A percentile compares a stretch with the other conserved stretches of the same genome.
Conservation (phyloP, 1,140 invertebrate genomes). For the Drosophila nigromelanica region DNA sequence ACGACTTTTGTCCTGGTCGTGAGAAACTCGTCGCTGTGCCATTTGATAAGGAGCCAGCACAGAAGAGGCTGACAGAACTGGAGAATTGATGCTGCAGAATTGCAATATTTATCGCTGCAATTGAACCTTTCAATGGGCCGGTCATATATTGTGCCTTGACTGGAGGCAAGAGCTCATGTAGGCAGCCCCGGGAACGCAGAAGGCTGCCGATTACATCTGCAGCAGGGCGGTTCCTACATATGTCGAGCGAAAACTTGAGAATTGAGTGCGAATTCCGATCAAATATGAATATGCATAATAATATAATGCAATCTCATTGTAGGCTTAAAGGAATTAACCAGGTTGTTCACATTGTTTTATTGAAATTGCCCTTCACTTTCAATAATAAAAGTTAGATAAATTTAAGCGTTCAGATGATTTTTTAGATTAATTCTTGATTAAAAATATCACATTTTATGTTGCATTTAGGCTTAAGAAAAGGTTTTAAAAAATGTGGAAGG, state of each 20-base stretch:
- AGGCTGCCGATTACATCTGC: background rate
- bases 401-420: no score
- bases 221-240: constrained; percentile 5
- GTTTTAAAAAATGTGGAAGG: no score
- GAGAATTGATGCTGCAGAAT: constrained; percentile 21
- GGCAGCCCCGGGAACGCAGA: constrained; percentile 14
- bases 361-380: no score
- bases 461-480: no score
- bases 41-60: constrained; percentile 60
- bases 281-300: constrained; percentile 7
- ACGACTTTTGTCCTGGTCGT: constrained; percentile 53
- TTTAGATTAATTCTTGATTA: no score
- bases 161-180: constrained; percentile 50
- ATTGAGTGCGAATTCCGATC: constrained; percentile 4
- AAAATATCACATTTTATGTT: no score
- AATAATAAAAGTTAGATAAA: no score
- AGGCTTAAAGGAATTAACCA: background rate
- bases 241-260: constrained; percentile 18
- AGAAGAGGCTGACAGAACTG: background rate
- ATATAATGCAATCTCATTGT: constrained; percentile 1
- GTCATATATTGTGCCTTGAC: constrained; percentile 45
- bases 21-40: constrained; percentile 64
- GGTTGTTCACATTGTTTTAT: no score
- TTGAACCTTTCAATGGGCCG: constrained; percentile 62
- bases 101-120: constrained; percentile 74